These are phyloP conservation scores for Brachionus paranguensis DNA, from an alignment of 1,140 invertebrate species.

Conservation along the genomic window DNA sequence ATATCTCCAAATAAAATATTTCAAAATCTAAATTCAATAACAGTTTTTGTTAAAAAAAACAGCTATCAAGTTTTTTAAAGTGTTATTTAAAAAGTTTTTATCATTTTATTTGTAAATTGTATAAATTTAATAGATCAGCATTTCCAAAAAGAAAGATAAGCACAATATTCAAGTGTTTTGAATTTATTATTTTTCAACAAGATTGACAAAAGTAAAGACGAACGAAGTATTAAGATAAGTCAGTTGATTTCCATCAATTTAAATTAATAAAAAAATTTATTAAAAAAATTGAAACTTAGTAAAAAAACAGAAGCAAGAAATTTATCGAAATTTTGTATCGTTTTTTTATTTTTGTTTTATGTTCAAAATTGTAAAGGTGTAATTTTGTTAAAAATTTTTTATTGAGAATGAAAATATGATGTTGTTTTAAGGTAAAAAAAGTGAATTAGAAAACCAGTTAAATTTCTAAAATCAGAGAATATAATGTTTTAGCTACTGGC, in stretches of 20 bases:
- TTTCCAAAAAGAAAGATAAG: neutral
- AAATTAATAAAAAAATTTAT: neutral
- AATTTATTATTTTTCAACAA: neutral
- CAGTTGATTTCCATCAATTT: neutral
- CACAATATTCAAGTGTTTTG: neutral
- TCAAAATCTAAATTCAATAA: neutral
- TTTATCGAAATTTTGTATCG: too few relatives aligned
- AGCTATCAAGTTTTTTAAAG: neutral
- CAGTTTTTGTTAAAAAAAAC: neutral
- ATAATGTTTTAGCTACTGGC: neutral
- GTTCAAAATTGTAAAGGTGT: neutral
- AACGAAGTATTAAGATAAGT: neutral
- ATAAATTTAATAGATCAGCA: neutral
- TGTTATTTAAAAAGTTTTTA: neutral
- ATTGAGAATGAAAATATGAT: neutral
- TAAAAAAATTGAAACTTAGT: too few relatives aligned
- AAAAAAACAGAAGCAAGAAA: neutral
- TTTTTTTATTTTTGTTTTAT: neutral
- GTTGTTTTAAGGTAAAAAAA: neutral
- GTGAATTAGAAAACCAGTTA: neutral
- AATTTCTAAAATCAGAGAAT: neutral
- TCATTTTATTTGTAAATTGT: neutral
- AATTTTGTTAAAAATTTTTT: neutral
- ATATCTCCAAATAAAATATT: too few relatives aligned
- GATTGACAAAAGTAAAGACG: neutral